Base-by-base conservation (phyloP, 2,113 vertebrate genomes). In the Corythaeola cristata region DNA sequence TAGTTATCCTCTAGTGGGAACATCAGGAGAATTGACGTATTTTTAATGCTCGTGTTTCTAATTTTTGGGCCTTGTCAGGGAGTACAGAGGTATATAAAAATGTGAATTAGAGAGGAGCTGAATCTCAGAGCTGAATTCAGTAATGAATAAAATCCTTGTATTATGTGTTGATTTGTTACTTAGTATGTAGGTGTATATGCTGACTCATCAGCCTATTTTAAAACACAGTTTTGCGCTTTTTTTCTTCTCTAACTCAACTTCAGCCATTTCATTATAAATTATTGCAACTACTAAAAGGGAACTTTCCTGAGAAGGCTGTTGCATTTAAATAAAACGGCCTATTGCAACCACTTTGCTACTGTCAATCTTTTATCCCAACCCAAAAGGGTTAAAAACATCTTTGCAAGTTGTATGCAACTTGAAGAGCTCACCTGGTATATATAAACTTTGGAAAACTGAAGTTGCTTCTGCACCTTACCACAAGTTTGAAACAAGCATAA, bases 121-220 rank as follows among this genome's bases (percentile, higher is more conserved):
- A 90, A 78, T 63, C 64, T 92, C 73, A 84, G 41, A 79, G 32
- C 56, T 85, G 60, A 62, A 39, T 60, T 86, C 26, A 84, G 35
- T 85, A 76, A 68, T 88, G 50, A 90, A 68, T 93, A 89, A 94
- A 93, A 88, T 78, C 1, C 52, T 88, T 83, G 19, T 37, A 59
- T 85, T 90, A 26, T 66, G 35, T 83, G 35, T 63, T 63, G 27
- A 21, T 89, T 96, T 95, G 84, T 94, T 95, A 90, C 85, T 81
- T 85, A 39, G 35, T 63, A 50, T 0, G 16, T 92, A 93, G 91
- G 62, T 88, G 72, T 79, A 63, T 71, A 35, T 45, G n/a, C 77
- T 97, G 91, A 95, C 79, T 89, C 93, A 89, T 56, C 63, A 59
- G 39, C 60, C 83, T 90, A 58, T 96, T 95, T 95, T 96, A 89